A percentile compares a stretch with the other conserved stretches of the same genome.
These are phyloP conservation scores for Aphis gossypii DNA, from an alignment of 1,140 invertebrate species.

Conservation along the genomic window DNA sequence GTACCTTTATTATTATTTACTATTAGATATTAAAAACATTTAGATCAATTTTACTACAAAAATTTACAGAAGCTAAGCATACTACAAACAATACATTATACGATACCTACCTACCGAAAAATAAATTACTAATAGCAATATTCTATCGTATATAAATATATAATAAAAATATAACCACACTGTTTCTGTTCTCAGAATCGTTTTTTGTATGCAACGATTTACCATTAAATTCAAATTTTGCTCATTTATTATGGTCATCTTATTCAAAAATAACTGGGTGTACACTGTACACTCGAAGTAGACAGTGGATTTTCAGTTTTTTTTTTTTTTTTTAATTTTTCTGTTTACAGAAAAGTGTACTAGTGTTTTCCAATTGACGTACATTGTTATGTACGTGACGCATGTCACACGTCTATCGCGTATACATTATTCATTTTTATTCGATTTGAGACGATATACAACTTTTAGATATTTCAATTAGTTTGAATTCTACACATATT, in stretches of 20 bases:
- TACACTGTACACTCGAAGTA: neutral
- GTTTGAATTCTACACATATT: neutral
- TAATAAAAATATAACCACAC: neutral
- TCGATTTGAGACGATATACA: neutral
- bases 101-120: no score
- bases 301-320: neutral
- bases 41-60: no score
- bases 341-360: neutral
- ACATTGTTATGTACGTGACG: neutral
- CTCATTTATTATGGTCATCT: neutral
- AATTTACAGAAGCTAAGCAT: no score
- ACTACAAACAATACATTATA: no score
- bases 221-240: neutral
- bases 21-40: no score
- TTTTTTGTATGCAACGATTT: neutral
- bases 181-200: neutral
- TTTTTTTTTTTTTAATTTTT: neutral
- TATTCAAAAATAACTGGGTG: neutral
- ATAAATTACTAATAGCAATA: no score
- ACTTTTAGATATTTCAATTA: slow-evolving; percentile 8
- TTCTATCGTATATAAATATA: no score
- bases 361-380: neutral
- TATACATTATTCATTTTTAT: neutral
- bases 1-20: no score
- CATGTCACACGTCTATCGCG: neutral